A percentile compares a stretch with the other conserved stretches of the same genome.
Conservation (phyloP, 2,113 vertebrate genomes). For the Caracal caracal region DNA sequence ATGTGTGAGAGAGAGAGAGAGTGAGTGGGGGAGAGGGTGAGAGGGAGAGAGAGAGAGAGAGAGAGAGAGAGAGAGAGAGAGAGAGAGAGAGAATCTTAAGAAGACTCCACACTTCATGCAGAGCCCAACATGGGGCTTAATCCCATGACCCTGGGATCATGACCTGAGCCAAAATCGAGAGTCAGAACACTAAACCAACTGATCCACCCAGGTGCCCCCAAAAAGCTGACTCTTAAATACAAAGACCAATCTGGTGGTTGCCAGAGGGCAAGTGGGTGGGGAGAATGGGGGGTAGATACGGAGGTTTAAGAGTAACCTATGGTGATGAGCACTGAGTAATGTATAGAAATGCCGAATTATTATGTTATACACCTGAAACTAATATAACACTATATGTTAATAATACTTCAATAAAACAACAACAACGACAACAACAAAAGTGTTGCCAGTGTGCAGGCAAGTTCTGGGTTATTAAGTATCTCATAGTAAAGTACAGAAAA, state of each 20-base stretch:
- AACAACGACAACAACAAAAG: neutral
- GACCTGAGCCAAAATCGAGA: too few relatives aligned
- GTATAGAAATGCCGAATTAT: neutral
- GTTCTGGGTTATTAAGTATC: conserved; percentile 94
- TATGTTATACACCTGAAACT: neutral
- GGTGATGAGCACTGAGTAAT: neutral
- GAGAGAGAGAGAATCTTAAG: too few relatives aligned
- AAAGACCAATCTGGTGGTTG: neutral
- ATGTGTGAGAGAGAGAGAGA: too few relatives aligned
- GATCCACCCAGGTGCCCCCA: too few relatives aligned
- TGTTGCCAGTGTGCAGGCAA: conserved; percentile 93
- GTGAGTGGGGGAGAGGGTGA: accelerated
- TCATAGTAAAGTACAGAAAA: conserved; percentile 97
- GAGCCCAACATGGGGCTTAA: too few relatives aligned
- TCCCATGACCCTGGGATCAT: too few relatives aligned
- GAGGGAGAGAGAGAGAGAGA: accelerated
- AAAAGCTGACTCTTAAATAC: neutral
- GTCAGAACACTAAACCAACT: too few relatives aligned
- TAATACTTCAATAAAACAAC: neutral
- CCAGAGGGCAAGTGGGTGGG: neutral
- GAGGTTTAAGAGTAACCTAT: neutral
- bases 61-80: too few relatives aligned
- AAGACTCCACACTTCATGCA: too few relatives aligned
- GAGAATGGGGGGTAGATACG: neutral
- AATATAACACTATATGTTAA: neutral